These are phyloP conservation scores for Parazoanthus atlanticus DNA, from an alignment of 92 coral and sea anemone species.

Conservation along the genomic window DNA sequence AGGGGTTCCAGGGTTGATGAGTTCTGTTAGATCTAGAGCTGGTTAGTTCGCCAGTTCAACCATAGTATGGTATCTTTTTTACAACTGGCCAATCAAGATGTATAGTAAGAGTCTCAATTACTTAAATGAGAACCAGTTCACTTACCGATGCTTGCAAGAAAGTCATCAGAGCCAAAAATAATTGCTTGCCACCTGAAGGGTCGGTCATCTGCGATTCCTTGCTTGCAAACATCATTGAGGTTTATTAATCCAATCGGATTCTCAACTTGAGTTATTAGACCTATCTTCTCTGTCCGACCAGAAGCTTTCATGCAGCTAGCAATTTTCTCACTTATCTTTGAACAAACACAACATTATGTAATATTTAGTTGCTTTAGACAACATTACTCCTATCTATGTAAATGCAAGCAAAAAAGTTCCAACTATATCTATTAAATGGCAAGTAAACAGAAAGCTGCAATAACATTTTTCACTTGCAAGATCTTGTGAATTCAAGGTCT, in stretches of 20 bases:
- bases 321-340: slow-evolving; percentile 78
- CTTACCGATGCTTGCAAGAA: slow-evolving; percentile 88
- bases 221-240: slow-evolving; percentile 78
- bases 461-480: too few relatives aligned
- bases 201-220: slow-evolving; percentile 58
- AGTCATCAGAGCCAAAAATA: slow-evolving; percentile 98
- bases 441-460: too few relatives aligned
- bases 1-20: too few relatives aligned
- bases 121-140: background rate
- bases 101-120: too few relatives aligned
- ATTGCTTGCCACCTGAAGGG: slow-evolving; percentile 88
- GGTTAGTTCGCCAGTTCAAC: too few relatives aligned
- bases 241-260: slow-evolving; percentile 88
- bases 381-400: background rate
- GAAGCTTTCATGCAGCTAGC: slow-evolving; percentile 51
- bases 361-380: background rate
- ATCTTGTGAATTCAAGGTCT: too few relatives aligned
- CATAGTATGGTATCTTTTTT: too few relatives aligned
- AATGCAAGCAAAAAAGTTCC: too few relatives aligned
- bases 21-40: too few relatives aligned
- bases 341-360: background rate
- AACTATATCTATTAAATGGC: too few relatives aligned
- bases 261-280: slow-evolving; percentile 90
- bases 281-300: slow-evolving; percentile 57
- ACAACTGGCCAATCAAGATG: too few relatives aligned